Base-by-base conservation (phyloP, 2,888 invertebrate species). In the Watsonalla binaria region DNA sequence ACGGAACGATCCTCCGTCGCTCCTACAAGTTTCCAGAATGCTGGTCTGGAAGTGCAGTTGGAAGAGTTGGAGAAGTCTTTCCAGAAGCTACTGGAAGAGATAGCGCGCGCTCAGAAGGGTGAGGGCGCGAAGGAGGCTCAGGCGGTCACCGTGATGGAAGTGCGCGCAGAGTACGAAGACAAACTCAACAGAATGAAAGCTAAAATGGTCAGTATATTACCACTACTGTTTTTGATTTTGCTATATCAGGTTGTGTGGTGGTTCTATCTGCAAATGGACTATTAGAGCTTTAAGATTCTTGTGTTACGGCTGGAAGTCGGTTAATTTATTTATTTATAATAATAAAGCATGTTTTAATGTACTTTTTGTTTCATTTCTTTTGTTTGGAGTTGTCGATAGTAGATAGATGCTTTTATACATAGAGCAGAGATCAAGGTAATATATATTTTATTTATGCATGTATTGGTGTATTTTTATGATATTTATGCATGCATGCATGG, bases 111-210 rank as follows among this genome's bases (percentile, higher is more conserved):
- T 11, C 68, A 64, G 54, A 78, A 72, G 14, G 79, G 76, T 0
- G 82, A 83, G 13, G 79, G 80, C 1, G 77, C 76, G 0, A 73
- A 65, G 48, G 83, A 80, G 46, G 57, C 74, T 6, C 82, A 81
- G 54, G 72, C 81, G 0, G 61, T 76, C 48, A 86, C 88, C 0
- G 76, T 92, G 47, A 86, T 89, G 76, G 93, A 93, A 54, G 86
- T 94, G 5, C 89, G 93, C 54, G 88, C 86, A 15, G 95, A 95
- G 70, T 94, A 95, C 73, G 95, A 95, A 69, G 92, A 92, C 62
- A 96, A 96, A 84, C 84, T 96, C 70, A 94, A 94, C 71, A 92
- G 94, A 80, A 94, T 96, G 93, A 96, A 96, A 78, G 92, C 93
- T 51, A 95, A 95, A 92, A 95, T 96, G 95, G 95, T 96, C 90